Base-by-base conservation (phyloP, 1,140 invertebrate species). In the Oscheius sp. region DNA sequence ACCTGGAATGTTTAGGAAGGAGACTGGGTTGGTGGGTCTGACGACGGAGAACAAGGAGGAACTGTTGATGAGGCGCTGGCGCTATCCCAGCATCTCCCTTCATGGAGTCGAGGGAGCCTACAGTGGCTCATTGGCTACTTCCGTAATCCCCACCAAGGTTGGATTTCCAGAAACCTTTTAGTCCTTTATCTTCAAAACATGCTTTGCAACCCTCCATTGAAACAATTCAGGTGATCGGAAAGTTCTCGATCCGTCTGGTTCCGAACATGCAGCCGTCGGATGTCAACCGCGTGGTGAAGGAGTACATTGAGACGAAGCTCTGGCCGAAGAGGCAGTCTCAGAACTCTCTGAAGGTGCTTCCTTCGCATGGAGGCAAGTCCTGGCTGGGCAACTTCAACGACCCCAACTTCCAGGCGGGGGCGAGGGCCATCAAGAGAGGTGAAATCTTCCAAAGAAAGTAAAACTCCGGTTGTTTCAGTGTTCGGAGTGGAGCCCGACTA, bases 161-260 rank as follows among this genome's bases (percentile, higher is more conserved):
- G n/a, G n/a, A n/a, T n/a, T n/a, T n/a, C n/a, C n/a, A n/a, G n/a
- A n/a, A n/a, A n/a, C n/a, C n/a, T n/a, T n/a, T n/a, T n/a, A n/a
- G n/a, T n/a, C n/a, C n/a, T n/a, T n/a, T n/a, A n/a, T n/a, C n/a
- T n/a, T n/a, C n/a, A n/a, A n/a, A n/a, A n/a, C n/a, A n/a, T n/a
- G n/a, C n/a, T n/a, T n/a, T n/a, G n/a, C n/a, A n/a, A n/a, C n/a
- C n/a, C n/a, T n/a, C n/a, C n/a, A n/a, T n/a, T n/a, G n/a, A n/a
- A n/a, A n/a, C n/a, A n/a, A n/a, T n/a, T n/a, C n/a, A n/a, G n/a
- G n/a, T 97, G 0, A 91, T 90, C 80, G 95, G 95, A 34, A 98
- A 98, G 85, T 97, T 98, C 85, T 97, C 94, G 0, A 91, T 97
- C 77, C 89, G 95, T 75, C 89, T 95, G 78, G 95, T 98, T 0